A percentile compares a stretch with the other conserved stretches of the same genome.
Conservation (phyloP, 2,888 invertebrate species). For the Prenolepis imparis region DNA sequence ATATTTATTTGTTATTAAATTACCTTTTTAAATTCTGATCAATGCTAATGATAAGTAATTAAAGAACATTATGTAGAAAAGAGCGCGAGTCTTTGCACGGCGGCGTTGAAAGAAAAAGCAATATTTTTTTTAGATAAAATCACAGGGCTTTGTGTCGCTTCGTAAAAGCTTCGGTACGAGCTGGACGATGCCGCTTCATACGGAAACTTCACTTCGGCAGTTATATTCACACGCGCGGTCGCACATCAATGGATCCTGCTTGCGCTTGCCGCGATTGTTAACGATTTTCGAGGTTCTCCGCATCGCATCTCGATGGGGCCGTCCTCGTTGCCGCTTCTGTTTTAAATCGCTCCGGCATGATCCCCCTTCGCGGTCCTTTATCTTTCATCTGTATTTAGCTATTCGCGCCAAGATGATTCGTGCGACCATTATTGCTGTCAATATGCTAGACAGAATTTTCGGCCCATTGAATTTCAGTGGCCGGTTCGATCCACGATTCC, state of each 20-base stretch:
- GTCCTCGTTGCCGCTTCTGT: slow-evolving; percentile 68
- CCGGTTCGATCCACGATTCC: neutral
- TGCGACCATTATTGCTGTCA: slow-evolving; percentile 54
- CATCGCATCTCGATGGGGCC: slow-evolving; percentile 67
- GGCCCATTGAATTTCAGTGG: neutral
- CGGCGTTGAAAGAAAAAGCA: slow-evolving; percentile 21
- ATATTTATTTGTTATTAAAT: neutral
- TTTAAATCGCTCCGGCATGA: slow-evolving; percentile 82
- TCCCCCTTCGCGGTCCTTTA: slow-evolving; percentile 73
- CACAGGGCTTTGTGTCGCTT: neutral
- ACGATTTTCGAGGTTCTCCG: slow-evolving; percentile 79
- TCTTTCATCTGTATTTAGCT: slow-evolving; percentile 79
- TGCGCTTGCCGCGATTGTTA: slow-evolving; percentile 81
- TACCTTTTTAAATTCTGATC: neutral
- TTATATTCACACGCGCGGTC: slow-evolving; percentile 83
- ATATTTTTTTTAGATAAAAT: slow-evolving; percentile 24
- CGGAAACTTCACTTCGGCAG: slow-evolving; percentile 74
- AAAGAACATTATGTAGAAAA: neutral
- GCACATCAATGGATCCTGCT: slow-evolving; percentile 81
- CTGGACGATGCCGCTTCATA: slow-evolving; percentile 42
- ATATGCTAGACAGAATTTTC: slow-evolving; percentile 40
- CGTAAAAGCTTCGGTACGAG: slow-evolving; percentile 19
- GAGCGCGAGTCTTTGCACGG: neutral
- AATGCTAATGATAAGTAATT: neutral
- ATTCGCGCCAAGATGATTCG: slow-evolving; percentile 71